phyloP scores from a whole-genome alignment of 2,113 vertebrate genomes.

The Corythornis madagascariensis region DNA sequence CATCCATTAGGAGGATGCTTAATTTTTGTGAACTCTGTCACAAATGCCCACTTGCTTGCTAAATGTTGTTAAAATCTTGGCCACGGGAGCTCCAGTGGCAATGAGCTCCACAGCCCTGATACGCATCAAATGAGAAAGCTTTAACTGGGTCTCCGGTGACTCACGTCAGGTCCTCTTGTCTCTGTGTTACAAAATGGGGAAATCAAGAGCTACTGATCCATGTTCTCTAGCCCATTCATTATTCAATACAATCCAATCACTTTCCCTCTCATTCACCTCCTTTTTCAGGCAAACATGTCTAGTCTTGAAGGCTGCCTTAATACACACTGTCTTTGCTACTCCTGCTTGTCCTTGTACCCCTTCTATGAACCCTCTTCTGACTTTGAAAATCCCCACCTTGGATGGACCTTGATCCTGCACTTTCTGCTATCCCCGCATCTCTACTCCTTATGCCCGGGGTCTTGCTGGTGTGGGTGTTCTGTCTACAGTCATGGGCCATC shows the following conservation, averaged over 20 bases:
- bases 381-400: neutral
- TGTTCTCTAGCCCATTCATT: conserved; percentile 59
- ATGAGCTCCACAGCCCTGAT: conserved; percentile 39
- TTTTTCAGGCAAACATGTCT: neutral
- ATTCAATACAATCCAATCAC: conserved; percentile 37
- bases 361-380: neutral
- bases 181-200: conserved; percentile 56
- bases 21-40: conserved; percentile 42
- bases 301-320: neutral
- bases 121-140: conserved; percentile 50
- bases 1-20: conserved; percentile 39
- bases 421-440: neutral
- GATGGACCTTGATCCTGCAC: neutral
- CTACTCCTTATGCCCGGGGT: neutral
- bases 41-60: conserved; percentile 52
- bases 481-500: neutral
- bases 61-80: conserved; percentile 55
- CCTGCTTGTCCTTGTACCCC: neutral
- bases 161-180: conserved; percentile 58
- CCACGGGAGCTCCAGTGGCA: conserved; percentile 36
- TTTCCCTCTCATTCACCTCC: conserved; percentile 40
- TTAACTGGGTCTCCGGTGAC: conserved; percentile 57
- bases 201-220: conserved; percentile 61
- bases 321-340: neutral
- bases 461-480: neutral